phyloP scores from a whole-genome alignment of 2,888 invertebrate genomes.

The Epirrita christyi region DNA sequence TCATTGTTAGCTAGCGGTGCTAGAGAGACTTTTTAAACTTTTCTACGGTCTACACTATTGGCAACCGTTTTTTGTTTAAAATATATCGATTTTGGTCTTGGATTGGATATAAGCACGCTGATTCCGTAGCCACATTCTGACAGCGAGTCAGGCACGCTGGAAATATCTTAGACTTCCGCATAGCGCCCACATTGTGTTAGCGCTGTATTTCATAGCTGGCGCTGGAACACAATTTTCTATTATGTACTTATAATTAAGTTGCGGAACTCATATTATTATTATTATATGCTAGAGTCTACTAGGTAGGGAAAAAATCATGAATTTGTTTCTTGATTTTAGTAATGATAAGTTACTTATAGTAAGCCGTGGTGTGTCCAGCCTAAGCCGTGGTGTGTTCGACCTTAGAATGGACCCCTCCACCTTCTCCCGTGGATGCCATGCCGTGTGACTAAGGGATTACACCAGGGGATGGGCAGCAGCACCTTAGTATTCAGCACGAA shows the following conservation, averaged over 20 bases:
- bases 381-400: too few species aligned
- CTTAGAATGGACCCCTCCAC: too few species aligned
- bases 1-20: too few species aligned
- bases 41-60: too few species aligned
- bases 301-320: slow-evolving; percentile 10
- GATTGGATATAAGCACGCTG: slow-evolving; percentile 11
- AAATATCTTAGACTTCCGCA: slow-evolving; percentile 50
- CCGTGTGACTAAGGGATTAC: too few species aligned
- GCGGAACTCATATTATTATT: neutral
- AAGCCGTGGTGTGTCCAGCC: too few species aligned
- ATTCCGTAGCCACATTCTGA: slow-evolving; percentile 34
- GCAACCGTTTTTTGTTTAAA: too few species aligned
- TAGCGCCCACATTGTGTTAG: slow-evolving; percentile 43
- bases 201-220: slow-evolving; percentile 37
- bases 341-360: too few species aligned
- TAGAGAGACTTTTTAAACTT: too few species aligned
- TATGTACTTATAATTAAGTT: slow-evolving; percentile 38
- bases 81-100: slow-evolving; percentile 1
- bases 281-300: neutral
- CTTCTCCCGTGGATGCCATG: too few species aligned
- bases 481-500: too few species aligned
- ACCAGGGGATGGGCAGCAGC: too few species aligned
- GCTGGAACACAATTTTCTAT: slow-evolving; percentile 33
- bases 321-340: neutral
- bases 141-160: slow-evolving; percentile 43